A percentile compares a stretch with the other conserved stretches of the same genome.
Conservation (phyloP, 92 coral and sea anemone species). For the Blastomussa wellsi region DNA sequence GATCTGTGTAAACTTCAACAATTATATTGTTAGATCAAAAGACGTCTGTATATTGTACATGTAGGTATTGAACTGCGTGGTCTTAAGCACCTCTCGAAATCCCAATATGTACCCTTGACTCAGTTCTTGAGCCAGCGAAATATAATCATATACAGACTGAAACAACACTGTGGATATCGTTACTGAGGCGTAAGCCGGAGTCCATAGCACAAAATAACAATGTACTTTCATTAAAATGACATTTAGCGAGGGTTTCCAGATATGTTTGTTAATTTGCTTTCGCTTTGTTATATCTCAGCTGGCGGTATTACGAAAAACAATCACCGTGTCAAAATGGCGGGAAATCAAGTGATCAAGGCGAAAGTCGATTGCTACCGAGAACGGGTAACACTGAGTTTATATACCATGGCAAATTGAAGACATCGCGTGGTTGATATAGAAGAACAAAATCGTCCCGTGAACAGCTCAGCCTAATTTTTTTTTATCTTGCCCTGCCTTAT, state of each 20-base stretch:
- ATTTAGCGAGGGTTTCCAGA: constrained; percentile 19
- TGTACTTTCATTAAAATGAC: constrained; percentile 13
- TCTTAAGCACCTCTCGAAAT: constrained; percentile 10
- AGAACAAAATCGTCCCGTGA: neutral
- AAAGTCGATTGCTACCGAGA: neutral
- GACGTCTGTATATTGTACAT: neutral
- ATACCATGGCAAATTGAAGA: neutral
- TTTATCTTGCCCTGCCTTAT: constrained; percentile 14
- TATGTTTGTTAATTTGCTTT: constrained; percentile 32
- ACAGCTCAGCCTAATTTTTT: neutral
- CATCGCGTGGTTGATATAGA: neutral
- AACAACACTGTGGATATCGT: neutral
- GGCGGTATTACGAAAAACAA: constrained; percentile 34
- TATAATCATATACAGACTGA: constrained; percentile 5
- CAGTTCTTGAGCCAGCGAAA: constrained; percentile 12
- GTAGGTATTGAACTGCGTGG: constrained; percentile 7
- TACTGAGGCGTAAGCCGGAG: neutral
- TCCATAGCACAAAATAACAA: neutral
- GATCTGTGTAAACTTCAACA: constrained; percentile 27
- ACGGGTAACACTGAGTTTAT: neutral
- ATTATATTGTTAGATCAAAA: constrained; percentile 34
- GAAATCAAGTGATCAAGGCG: constrained; percentile 26
- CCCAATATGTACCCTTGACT: constrained; percentile 15
- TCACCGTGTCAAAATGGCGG: constrained; percentile 45
- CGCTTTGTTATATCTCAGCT: constrained; percentile 37